These are phyloP conservation scores for Aythya fuligula DNA, from an alignment of 2,797 vertebrate species.

Conservation along the genomic window DNA sequence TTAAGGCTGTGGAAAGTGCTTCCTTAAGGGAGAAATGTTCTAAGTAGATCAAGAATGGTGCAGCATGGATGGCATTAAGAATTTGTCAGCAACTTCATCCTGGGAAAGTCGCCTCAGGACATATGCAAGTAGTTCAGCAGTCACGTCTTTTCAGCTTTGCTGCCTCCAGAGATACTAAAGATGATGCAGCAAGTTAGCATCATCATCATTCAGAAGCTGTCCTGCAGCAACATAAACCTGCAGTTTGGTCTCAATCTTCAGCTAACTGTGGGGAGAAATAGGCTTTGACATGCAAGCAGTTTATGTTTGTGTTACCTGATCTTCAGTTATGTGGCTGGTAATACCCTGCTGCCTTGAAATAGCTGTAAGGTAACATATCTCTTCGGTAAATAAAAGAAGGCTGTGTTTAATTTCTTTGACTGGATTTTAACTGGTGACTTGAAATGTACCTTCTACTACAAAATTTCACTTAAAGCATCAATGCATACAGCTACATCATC, in stretches of 20 bases:
- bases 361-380: background rate
- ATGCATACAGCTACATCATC: background rate
- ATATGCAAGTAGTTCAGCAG: background rate
- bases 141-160: background rate
- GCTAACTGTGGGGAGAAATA: background rate
- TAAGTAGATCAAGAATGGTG: background rate
- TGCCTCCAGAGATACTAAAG: background rate
- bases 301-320: background rate
- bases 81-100: background rate
- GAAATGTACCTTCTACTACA: background rate
- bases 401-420: background rate
- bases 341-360: background rate
- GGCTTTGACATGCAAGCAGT: background rate
- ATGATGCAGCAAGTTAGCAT: background rate
- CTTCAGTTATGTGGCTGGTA: background rate
- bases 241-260: background rate
- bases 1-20: background rate
- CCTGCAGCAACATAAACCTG: background rate
- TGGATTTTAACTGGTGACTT: background rate
- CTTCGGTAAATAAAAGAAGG: background rate
- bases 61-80: background rate
- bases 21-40: constrained; percentile 28
- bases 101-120: background rate
- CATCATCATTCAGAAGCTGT: background rate
- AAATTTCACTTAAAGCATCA: background rate